Base-by-base conservation (phyloP, 2,888 invertebrate species). In the Nomada flava region DNA sequence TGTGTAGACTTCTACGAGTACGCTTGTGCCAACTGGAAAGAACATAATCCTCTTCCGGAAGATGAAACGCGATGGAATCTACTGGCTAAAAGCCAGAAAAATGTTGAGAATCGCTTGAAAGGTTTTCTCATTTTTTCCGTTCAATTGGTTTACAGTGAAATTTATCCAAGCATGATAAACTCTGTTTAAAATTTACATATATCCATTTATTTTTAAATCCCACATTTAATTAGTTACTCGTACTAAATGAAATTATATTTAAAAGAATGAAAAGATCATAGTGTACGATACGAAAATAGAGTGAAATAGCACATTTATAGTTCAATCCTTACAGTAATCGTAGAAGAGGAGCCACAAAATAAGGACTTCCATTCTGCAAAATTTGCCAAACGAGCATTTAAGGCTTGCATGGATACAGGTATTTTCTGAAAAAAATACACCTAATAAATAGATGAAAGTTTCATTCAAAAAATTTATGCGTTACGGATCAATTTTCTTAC, bases 1-100 rank as follows among this genome's bases (percentile, higher is more conserved):
- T 91, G 90, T 44, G 81, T 89, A 0, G 68, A 91, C 69, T 91
- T 91, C 68, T 89, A 89, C 65, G 86, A 91, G 15, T 91, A 86
- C 42, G 69, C 86, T 0, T 91, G 91, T 63, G 89, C 90, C 44
- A 86, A 84, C 10, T 91, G 86, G 86, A 13, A 52, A 3, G 36
- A 70, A 9, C 71, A 84, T 4, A 82, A 87, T 81, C 82, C 86
- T 2, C 78, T 86, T 18, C 90, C 91, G 1, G 20, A 84, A 7
- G 79, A 77, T n/a, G 59, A 69, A 42, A n/a, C 20, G 4, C 5
- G 9, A 10, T 91, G 90, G 90, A 81, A 79, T 64, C 64, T 83
- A n/a, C 10, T 79, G n/a, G 0, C 0, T 0, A 80, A 64, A 18
- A 42, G 36, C 10, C 36, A 62, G 36, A 18, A 2, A 2, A 71